Evolutionary conservation across 1,140 invertebrate species (phyloP).

Genomic region (Conopomorpha cramerella): DNA sequence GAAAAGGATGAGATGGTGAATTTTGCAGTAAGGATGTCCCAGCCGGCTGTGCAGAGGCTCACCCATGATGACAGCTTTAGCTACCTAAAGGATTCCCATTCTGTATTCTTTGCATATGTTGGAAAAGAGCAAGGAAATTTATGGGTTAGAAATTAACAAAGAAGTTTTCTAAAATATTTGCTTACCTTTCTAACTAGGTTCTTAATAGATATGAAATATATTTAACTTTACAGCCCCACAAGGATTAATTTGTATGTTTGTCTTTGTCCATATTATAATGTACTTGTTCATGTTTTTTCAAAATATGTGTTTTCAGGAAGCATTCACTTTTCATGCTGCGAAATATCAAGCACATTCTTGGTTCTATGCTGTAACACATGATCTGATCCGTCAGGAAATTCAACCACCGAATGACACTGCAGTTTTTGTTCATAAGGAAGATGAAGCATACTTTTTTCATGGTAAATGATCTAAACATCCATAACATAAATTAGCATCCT

Average conservation of each 20-base stretch:
- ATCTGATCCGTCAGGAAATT: constrained; percentile 70
- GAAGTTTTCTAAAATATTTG: too few species aligned
- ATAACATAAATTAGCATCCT: background rate
- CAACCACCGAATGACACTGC: constrained; percentile 68
- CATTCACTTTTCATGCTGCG: constrained; percentile 74
- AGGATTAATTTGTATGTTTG: too few species aligned
- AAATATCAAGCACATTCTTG: constrained; percentile 82
- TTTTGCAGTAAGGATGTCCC: constrained; percentile 88
- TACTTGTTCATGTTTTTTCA: too few species aligned
- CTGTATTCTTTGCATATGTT: constrained; percentile 88
- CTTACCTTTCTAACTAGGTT: too few species aligned
- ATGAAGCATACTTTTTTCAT: constrained; percentile 35
- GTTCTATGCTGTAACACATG: constrained; percentile 79
- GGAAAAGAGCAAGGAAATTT: constrained; percentile 75
- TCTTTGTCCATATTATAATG: too few species aligned
- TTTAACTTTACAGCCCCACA: too few species aligned
- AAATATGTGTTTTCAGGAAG: too few species aligned
- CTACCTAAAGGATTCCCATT: constrained; percentile 72
- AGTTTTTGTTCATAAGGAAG: constrained; percentile 86
- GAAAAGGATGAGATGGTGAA: constrained; percentile 90
- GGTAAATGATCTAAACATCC: constrained; percentile 14
- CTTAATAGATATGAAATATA: too few species aligned
- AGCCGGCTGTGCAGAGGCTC: constrained; percentile 82
- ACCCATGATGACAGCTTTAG: constrained; percentile 78
- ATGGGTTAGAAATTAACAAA: constrained; percentile 66